These are phyloP conservation scores for Phalacrocorax carbo DNA, from an alignment of 2,113 vertebrate species.

Conservation along the genomic window DNA sequence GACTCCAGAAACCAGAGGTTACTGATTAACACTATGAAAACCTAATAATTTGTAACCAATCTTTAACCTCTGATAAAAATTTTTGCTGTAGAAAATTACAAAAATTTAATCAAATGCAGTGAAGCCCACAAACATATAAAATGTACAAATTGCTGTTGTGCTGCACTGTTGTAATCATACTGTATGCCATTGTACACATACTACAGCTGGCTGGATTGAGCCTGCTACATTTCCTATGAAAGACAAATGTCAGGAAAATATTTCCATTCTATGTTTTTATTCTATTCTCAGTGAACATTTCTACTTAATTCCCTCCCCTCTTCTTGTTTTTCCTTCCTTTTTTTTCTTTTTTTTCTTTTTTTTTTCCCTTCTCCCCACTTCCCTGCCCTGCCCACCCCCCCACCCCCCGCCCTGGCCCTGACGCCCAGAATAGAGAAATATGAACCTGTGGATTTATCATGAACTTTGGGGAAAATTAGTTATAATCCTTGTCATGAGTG, in stretches of 20 bases:
- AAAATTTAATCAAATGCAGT: neutral
- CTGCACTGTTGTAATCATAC: neutral
- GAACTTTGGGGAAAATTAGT: neutral
- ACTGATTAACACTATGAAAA: neutral
- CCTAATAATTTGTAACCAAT: neutral
- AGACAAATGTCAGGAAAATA: neutral
- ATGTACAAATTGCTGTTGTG: neutral
- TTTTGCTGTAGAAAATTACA: neutral
- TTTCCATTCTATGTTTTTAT: neutral
- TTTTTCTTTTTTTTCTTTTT: no score
- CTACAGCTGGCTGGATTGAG: neutral
- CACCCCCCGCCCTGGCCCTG: accelerated
- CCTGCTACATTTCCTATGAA: neutral
- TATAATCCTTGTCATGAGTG: neutral
- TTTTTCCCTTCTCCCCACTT: no score
- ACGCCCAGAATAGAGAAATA: neutral
- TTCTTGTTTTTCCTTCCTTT: no score
- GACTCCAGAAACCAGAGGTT: neutral
- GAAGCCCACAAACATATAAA: neutral
- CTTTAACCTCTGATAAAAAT: neutral
- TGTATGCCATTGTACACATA: accelerated
- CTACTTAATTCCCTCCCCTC: accelerated
- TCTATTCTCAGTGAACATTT: neutral
- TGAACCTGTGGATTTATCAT: neutral
- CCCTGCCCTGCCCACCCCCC: no score